Evolutionary conservation across 2,888 invertebrate species (phyloP).

Genomic region (Ennomos quercinarius): DNA sequence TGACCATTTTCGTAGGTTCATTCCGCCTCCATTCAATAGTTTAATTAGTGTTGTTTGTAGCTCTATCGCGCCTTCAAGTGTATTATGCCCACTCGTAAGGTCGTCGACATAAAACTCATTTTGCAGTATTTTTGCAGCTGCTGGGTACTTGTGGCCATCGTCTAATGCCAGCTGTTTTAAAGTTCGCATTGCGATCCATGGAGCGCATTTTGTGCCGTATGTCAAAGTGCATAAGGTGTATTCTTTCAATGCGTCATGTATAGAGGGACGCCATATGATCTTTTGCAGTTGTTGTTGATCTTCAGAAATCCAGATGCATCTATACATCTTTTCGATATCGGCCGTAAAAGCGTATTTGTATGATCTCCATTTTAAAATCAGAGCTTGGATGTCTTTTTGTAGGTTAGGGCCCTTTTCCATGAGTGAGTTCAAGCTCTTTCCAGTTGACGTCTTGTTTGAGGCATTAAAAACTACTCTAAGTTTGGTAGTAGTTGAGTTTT

Average conservation of each 20-base stretch:
- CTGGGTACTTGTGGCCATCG: neutral
- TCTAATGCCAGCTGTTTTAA: neutral
- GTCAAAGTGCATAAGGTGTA: neutral
- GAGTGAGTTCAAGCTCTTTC: neutral
- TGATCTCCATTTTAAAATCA: neutral
- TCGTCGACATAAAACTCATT: too few relatives aligned
- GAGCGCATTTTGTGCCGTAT: neutral
- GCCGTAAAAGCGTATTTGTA: neutral
- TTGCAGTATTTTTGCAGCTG: too few relatives aligned
- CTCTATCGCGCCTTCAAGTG: too few relatives aligned
- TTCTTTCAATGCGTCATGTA: neutral
- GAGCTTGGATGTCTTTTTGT: neutral
- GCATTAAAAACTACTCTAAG: neutral
- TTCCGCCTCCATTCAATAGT: too few relatives aligned
- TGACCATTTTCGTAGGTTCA: too few relatives aligned
- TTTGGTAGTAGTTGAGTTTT: neutral
- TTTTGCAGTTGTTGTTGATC: neutral
- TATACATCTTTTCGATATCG: slow-evolving; percentile 1
- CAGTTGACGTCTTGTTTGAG: neutral
- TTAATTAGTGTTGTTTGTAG: too few relatives aligned
- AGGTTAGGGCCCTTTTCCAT: neutral
- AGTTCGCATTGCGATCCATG: neutral
- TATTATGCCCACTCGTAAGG: too few relatives aligned
- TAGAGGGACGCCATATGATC: neutral
- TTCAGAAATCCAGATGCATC: neutral